phyloP scores from a whole-genome alignment of 2,888 invertebrate species.

The Apotomis turbidana region DNA sequence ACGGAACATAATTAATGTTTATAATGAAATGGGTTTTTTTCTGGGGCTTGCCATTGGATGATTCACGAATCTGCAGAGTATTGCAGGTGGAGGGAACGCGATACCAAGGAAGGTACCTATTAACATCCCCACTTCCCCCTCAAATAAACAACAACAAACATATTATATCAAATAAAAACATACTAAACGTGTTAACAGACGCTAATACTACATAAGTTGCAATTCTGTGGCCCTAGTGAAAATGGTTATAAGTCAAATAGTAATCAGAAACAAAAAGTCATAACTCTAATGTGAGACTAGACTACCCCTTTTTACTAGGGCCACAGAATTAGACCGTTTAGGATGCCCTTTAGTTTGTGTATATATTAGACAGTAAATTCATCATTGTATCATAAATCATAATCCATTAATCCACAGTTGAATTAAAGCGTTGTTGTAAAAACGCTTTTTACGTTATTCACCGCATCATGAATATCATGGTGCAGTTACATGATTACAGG shows the following conservation, averaged over 20 bases:
- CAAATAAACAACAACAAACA: background rate
- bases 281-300: too few relatives aligned
- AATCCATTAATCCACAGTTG: background rate
- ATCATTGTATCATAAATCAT: constrained; percentile 4
- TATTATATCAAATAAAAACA: background rate
- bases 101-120: constrained; percentile 34
- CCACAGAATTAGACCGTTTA: background rate
- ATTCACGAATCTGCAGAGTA: constrained; percentile 24
- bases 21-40: constrained; percentile 27
- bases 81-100: constrained; percentile 24
- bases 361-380: background rate
- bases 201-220: background rate
- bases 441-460: background rate
- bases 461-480: background rate
- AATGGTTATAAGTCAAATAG: too few relatives aligned
- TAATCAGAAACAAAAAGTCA: too few relatives aligned
- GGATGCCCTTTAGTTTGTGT: background rate
- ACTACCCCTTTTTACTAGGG: too few relatives aligned
- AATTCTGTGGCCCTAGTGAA: too few relatives aligned
- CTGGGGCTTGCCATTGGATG: constrained; percentile 36
- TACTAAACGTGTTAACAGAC: background rate
- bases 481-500: background rate
- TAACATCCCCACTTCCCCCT: constrained; percentile 6
- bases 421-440: constrained; percentile 14
- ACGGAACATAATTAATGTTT: background rate